Percentiles rank a stretch among this genome's conserved stretches.
These are phyloP conservation scores for Spisula solida DNA, from an alignment of 2,888 invertebrate genomes.

Conservation along the genomic window DNA sequence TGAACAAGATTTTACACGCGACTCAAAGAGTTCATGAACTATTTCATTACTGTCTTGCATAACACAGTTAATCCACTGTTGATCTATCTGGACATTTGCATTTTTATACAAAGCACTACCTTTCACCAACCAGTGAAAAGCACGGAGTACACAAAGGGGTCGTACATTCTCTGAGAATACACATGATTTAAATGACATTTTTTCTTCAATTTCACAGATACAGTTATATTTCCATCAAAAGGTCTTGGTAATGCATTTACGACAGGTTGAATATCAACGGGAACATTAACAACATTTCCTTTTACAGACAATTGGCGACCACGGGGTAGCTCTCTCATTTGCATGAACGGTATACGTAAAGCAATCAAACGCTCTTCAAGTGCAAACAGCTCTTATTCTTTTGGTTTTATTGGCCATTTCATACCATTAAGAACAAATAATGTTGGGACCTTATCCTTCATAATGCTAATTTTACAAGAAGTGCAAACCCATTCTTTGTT, in stretches of 20 bases:
- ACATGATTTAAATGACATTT: constrained; percentile 54
- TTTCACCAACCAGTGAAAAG: constrained; percentile 64
- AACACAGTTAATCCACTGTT: constrained; percentile 45
- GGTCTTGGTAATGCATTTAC: constrained; percentile 48
- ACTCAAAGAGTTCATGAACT: constrained; percentile 44
- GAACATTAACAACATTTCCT: constrained; percentile 74
- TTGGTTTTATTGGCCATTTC: constrained; percentile 64
- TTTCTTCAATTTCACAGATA: constrained; percentile 69
- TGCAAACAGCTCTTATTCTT: constrained; percentile 59
- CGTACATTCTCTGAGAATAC: constrained; percentile 66
- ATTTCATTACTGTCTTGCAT: constrained; percentile 20
- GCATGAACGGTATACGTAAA: constrained; percentile 66
- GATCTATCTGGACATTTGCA: constrained; percentile 57
- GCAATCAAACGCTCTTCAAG: constrained; percentile 68
- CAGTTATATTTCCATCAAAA: constrained; percentile 61
- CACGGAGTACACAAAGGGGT: constrained; percentile 58
- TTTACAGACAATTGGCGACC: constrained; percentile 68
- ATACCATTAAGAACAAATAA: constrained; percentile 62
- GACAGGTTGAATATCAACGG: constrained; percentile 70
- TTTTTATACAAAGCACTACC: constrained; percentile 61
- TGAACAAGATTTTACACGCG: not conserved
- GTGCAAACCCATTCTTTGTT: constrained; percentile 13
- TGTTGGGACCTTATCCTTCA: constrained; percentile 49
- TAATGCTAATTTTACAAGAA: constrained; percentile 21
- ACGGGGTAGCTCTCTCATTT: constrained; percentile 53